These are phyloP conservation scores for Thaumatotibia leucotreta DNA, from an alignment of 1,140 invertebrate genomes.

Conservation along the genomic window DNA sequence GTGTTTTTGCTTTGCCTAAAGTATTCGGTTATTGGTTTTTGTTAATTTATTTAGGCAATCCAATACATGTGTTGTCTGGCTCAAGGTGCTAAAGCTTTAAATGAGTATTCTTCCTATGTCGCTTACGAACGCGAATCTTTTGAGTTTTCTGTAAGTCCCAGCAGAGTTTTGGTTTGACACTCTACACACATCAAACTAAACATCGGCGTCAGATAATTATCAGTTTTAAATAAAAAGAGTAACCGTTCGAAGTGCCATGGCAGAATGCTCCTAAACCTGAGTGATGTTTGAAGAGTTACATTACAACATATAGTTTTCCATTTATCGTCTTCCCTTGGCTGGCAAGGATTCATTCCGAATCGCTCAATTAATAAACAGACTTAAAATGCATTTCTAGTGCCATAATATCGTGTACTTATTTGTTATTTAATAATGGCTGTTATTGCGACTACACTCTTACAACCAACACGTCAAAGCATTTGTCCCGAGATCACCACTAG, in stretches of 20 bases:
- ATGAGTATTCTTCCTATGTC: no score
- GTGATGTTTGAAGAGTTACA: neutral
- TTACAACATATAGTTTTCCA: neutral
- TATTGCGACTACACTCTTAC: neutral
- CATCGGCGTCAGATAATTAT: no score
- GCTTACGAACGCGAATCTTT: no score
- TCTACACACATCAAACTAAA: no score
- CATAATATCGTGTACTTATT: constrained; percentile 48
- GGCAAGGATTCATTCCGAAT: constrained; percentile 15
- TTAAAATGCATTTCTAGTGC: constrained; percentile 47
- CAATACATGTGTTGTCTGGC: neutral
- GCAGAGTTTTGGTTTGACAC: no score
- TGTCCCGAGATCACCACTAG: neutral
- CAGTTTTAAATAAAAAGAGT: no score
- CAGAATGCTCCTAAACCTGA: no score
- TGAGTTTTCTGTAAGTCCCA: no score
- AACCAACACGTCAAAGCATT: neutral
- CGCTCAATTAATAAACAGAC: constrained; percentile 33
- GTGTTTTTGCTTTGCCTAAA: neutral
- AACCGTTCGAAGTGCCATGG: no score
- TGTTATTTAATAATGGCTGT: constrained; percentile 9
- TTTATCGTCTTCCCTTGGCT: neutral
- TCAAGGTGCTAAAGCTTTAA: neutral
- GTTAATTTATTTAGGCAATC: neutral
- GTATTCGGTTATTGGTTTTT: neutral